A percentile compares a stretch with the other conserved stretches of the same genome.
Evolutionary conservation across 2,888 invertebrate genomes (phyloP).

Genomic region (Drosophila diplacantha): DNA sequence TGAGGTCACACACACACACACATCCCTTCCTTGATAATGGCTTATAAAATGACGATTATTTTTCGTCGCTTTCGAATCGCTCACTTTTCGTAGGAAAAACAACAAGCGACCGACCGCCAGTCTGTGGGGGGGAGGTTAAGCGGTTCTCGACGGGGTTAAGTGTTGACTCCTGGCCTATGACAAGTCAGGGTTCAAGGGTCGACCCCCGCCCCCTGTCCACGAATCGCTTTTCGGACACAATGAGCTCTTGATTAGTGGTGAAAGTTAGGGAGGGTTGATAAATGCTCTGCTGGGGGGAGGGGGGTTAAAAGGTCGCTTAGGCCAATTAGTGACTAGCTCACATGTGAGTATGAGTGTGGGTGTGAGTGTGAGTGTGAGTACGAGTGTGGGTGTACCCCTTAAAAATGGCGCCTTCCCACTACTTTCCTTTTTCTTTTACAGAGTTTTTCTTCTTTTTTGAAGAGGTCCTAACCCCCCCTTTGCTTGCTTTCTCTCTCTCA

Average conservation of each 20-base stretch:
- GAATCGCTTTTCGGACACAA: slow-evolving; percentile 13
- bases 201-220: no score
- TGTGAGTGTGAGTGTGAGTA: background rate
- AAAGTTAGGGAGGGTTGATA: slow-evolving; percentile 18
- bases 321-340: slow-evolving; percentile 22
- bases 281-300: background rate
- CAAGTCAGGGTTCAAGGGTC: slow-evolving; percentile 27
- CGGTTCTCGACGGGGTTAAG: slow-evolving; percentile 42
- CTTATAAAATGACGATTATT: slow-evolving; percentile 61
- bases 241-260: slow-evolving; percentile 34
- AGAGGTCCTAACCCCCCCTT: background rate
- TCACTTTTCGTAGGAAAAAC: slow-evolving; percentile 65
- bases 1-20: slow-evolving; percentile 28
- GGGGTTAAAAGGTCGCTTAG: background rate
- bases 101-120: background rate
- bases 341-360: background rate
- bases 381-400: background rate
- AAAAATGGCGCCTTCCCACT: slow-evolving; percentile 11
- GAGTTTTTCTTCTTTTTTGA: background rate
- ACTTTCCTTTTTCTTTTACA: background rate
- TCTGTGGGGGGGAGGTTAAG: background rate
- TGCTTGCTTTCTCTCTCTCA: slow-evolving; percentile 7
- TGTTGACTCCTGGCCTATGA: slow-evolving; percentile 41
- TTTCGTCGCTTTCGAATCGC: slow-evolving; percentile 56
- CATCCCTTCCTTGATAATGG: slow-evolving; percentile 47